These are phyloP conservation scores for Pelosia muscerda DNA, from an alignment of 2,888 invertebrate species.

Conservation along the genomic window DNA sequence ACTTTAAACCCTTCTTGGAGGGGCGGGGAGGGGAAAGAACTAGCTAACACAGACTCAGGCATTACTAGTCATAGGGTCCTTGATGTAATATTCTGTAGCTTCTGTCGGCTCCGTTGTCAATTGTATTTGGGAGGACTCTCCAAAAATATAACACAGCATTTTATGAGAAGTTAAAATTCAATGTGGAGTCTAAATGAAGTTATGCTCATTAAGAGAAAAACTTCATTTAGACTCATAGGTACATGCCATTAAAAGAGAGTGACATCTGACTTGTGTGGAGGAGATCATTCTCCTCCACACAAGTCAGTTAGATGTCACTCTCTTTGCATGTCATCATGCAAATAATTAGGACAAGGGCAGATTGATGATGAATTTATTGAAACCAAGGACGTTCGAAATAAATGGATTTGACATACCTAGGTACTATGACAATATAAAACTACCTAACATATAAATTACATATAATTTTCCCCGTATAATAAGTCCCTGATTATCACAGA, in stretches of 20 bases:
- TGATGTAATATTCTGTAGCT: background rate
- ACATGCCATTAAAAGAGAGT: too few relatives aligned
- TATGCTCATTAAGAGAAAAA: too few relatives aligned
- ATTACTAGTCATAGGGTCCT: background rate
- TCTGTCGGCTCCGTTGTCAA: background rate
- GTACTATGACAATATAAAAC: background rate
- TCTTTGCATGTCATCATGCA: too few relatives aligned
- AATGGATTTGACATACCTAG: background rate
- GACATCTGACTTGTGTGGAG: too few relatives aligned
- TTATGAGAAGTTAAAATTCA: too few relatives aligned
- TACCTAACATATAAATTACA: background rate
- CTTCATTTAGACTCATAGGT: too few relatives aligned
- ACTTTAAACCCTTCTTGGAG: background rate
- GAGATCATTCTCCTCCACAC: too few relatives aligned
- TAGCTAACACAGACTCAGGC: background rate
- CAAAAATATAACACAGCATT: too few relatives aligned
- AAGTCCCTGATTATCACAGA: constrained; percentile 24
- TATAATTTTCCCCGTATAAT: constrained; percentile 8
- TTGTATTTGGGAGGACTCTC: too few relatives aligned
- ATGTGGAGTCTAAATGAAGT: too few relatives aligned
- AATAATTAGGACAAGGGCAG: too few relatives aligned
- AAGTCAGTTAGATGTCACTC: too few relatives aligned
- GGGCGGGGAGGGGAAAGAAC: background rate
- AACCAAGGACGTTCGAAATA: background rate
- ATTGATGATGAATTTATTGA: background rate